A percentile compares a stretch with the other conserved stretches of the same genome.
Evolutionary conservation across 2,888 invertebrate genomes (phyloP).

Genomic region (Drosophila ezoana): DNA sequence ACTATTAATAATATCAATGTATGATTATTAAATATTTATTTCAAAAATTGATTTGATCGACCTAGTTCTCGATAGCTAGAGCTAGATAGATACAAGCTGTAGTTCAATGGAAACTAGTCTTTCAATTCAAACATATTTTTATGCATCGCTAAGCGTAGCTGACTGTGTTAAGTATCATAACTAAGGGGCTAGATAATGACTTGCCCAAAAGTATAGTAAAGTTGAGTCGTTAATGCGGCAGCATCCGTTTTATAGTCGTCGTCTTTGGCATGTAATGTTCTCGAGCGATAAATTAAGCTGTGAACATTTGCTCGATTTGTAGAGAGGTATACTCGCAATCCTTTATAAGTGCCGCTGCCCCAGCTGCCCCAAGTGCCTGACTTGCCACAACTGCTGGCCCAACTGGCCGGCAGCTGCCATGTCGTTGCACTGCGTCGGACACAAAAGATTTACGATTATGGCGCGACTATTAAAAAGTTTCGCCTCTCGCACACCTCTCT

Average conservation of each 20-base stretch:
- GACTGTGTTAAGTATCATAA: not conserved
- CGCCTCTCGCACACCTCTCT: constrained; percentile 74
- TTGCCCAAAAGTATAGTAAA: constrained; percentile 6
- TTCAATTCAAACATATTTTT: not conserved
- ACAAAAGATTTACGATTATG: constrained; percentile 84
- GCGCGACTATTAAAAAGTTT: constrained; percentile 83
- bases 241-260: constrained; percentile 40
- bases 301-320: constrained; percentile 76
- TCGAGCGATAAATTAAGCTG: constrained; percentile 76
- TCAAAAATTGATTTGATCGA: no score
- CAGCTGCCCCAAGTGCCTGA: constrained; percentile 26
- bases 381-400: constrained; percentile 24
- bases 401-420: constrained; percentile 59
- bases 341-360: constrained; percentile 63
- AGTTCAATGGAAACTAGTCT: no score
- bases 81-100: no score
- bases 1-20: no score
- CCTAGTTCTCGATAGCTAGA: no score
- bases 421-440: constrained; percentile 80
- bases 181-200: not conserved
- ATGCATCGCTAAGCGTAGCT: not conserved
- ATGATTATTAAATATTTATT: no score
- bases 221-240: constrained; percentile 23
- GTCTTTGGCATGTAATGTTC: constrained; percentile 58
- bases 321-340: constrained; percentile 30